phyloP scores from a whole-genome alignment of 2,113 vertebrate species.

The Pygoscelis adeliae region DNA sequence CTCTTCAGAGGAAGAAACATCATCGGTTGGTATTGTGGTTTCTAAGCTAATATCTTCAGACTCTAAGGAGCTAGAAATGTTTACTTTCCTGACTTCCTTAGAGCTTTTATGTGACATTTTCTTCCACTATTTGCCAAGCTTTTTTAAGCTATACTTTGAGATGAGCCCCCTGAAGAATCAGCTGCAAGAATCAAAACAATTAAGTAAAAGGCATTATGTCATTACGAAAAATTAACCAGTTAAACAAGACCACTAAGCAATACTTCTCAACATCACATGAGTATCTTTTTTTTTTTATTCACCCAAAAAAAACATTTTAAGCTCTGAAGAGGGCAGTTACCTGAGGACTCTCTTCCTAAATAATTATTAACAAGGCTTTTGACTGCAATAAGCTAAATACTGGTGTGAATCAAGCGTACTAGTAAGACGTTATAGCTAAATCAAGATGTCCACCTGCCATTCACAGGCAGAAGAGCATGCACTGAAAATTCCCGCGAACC shows the following conservation, averaged over 20 bases:
- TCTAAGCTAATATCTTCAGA: constrained; percentile 97
- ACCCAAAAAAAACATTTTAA: not conserved
- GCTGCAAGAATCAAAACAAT: not conserved
- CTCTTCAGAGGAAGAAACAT: constrained; percentile 94
- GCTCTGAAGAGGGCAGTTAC: not conserved
- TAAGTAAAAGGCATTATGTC: not conserved
- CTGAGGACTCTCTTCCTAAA: not conserved
- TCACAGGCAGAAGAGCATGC: accelerated
- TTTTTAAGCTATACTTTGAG: not conserved
- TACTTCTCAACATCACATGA: not conserved
- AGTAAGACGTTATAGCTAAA: accelerated
- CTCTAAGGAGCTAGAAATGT: constrained; percentile 92
- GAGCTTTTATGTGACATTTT: constrained; percentile 86
- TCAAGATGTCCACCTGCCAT: accelerated
- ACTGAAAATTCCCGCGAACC: accelerated
- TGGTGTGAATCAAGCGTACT: not conserved
- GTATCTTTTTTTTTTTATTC: not conserved
- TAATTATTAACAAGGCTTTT: not conserved
- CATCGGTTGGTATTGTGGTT: constrained; percentile 92
- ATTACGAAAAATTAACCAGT: not conserved
- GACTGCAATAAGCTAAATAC: not conserved
- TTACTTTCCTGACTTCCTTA: constrained; percentile 74
- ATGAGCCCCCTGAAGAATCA: not conserved
- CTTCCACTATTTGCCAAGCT: not conserved
- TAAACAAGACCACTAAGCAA: not conserved